Base-by-base conservation (phyloP, 2,797 vertebrate species). In the Zenarchopterus dispar region DNA sequence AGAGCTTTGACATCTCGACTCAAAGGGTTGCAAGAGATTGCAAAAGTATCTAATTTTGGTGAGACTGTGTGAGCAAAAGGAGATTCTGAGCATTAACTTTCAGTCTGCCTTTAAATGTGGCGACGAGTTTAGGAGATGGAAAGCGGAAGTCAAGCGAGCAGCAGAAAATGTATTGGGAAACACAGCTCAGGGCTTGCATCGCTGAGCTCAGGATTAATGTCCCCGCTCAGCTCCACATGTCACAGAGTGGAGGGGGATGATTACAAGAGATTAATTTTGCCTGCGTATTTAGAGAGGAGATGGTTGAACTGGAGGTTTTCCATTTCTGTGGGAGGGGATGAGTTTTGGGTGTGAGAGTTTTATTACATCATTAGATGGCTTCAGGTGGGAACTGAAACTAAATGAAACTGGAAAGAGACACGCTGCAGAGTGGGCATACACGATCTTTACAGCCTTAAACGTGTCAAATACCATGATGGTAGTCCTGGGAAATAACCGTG, bases 21-120 rank as follows among this genome's bases (percentile, higher is more conserved):
- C 50, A 65, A 45, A 77, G 61, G 58, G 44, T 72, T 60, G 17
- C 16, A 46, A 45, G 67, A 69, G 62, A 86, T 82, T 71, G 82
- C 66, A 67, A 82, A 76, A 78, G 63, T 43, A 68, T 87, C 67
- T 84, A 81, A 88, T 87, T 90, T 82, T 75, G 78, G 77, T 71
- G 49, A 67, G 67, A 69, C 49, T 85, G 61, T 65, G 43, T 50
- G 45, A 65, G 50, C 36, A 28, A 55, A 66, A 78, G 70, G 59
- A 77, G 50, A 65, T 36, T 75, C 66, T 58, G 65, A 78, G 56
- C 53, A 24, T 36, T 68, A 72, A 70, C 67, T 62, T 64, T 63
- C 55, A 79, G 77, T 74, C 77, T 59, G 70, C 43, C 54, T 70
- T 72, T 48, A 78, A 80, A 87, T 74, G 48, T 75, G 56, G 66